Conservation (phyloP, 2,888 invertebrate genomes). For the Cordilura impudica region DNA sequence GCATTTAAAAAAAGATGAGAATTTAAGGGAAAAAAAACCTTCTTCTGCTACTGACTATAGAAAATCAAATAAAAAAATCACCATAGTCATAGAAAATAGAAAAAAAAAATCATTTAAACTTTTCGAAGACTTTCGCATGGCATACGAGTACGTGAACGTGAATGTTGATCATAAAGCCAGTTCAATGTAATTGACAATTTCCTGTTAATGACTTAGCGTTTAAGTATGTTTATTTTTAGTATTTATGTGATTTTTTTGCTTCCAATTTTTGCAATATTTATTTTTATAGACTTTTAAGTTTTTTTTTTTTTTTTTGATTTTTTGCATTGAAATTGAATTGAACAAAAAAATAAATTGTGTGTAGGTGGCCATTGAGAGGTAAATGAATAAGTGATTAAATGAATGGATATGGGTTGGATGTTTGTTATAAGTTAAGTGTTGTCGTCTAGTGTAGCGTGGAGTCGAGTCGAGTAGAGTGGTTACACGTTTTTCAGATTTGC, state of each 20-base stretch:
- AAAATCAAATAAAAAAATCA: no score
- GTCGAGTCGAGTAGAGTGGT: background rate
- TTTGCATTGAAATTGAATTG: constrained; percentile 7
- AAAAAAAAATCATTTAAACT: no score
- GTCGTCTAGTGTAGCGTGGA: constrained; percentile 13
- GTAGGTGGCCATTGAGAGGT: constrained; percentile 57
- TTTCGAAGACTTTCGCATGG: no score
- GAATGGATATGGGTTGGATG: constrained; percentile 14
- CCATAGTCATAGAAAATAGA: no score
- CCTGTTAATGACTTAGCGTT: constrained; percentile 49
- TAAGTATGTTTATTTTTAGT: background rate
- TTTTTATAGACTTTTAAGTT: background rate
- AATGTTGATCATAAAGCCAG: no score
- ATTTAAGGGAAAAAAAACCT: no score
- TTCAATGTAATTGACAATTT: constrained; percentile 55
- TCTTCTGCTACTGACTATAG: no score
- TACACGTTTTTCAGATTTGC: constrained; percentile 43
- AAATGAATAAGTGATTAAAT: constrained; percentile 29
- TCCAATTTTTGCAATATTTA: constrained; percentile 17
- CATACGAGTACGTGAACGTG: no score
- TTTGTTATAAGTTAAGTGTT: constrained; percentile 7
- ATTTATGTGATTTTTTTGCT: constrained; percentile 9
- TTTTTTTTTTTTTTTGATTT: constrained; percentile 16
- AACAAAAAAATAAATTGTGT: constrained; percentile 25
- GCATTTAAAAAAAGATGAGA: no score